Base-by-base conservation (phyloP, 2,888 invertebrate species). In the Lasioglossum villosulum region DNA sequence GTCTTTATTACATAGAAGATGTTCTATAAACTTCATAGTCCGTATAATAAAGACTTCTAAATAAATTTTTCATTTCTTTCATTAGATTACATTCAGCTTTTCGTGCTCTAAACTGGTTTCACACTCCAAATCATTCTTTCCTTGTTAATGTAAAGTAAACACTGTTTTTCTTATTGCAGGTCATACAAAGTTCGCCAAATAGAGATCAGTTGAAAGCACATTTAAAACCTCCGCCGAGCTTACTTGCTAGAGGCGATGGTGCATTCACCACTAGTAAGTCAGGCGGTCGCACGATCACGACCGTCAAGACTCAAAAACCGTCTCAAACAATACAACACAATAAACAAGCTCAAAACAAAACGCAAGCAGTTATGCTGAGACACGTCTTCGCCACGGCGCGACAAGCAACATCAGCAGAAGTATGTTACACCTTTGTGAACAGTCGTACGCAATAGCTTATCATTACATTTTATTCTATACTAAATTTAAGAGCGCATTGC, bases 181-280 rank as follows among this genome's bases (percentile, higher is more conserved):
- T 96, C n/a, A 98, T 99, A 89, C 98, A 98, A 95, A 98, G 98
- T 95, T 99, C 98, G 94, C 98, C 98, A 0, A 98, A 98, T 95
- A 96, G 98, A 30, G 98, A 98, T 94, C 98, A 98, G 92, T 95
- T 98, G 74, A 97, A 98, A 82, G 97, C 97, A 10, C 98, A 98
- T 94, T 95, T 98, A 91, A 97, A 98, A 89, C 98, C 98, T 70
- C 98, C 98, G 23, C 98, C 98, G 4, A 97, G 98, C 84, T 96
- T 98, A 86, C 95, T 98, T 76, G 96, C 96, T 37, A 96, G 94
- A 80, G 93, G 92, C 77, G 95, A 95, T 82, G 93, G 93, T 56
- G 92, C 94, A 37, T 93, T 93, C 80, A 93, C 93, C 16, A 94
- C 94, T 6, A 91, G 79, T 73, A 95, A 95, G 88, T 88, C 94